phyloP scores from a whole-genome alignment of 2,888 invertebrate genomes.

The Phoenoteleia sp. region DNA sequence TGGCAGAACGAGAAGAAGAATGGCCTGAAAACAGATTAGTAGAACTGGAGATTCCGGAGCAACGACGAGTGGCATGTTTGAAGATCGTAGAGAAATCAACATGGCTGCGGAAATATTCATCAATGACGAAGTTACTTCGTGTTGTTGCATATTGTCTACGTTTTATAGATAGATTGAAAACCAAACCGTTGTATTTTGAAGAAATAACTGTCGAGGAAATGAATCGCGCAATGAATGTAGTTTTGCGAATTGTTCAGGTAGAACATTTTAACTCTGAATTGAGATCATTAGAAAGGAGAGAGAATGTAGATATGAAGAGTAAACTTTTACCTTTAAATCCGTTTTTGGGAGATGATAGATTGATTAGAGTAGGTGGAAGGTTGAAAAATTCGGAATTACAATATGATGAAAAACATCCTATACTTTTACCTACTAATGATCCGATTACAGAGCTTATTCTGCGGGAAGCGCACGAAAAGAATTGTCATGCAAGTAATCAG shows the following conservation, averaged over 20 bases:
- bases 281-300: neutral
- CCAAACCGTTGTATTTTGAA: neutral
- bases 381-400: neutral
- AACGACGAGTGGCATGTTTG: constrained; percentile 11
- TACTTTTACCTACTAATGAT: neutral
- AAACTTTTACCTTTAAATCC: neutral
- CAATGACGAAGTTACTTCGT: neutral
- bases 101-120: constrained; percentile 17
- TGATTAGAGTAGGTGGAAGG: constrained; percentile 20
- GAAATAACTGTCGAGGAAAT: neutral
- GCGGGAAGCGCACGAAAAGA: neutral
- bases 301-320: neutral
- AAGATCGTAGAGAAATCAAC: neutral
- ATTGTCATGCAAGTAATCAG: neutral
- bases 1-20: neutral
- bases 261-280: neutral
- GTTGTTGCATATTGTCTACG: constrained; percentile 18
- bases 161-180: neutral
- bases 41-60: constrained; percentile 25
- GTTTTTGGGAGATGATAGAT: constrained; percentile 1
- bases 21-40: constrained; percentile 10
- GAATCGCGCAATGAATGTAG: neutral
- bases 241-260: neutral
- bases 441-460: neutral
- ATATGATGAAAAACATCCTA: neutral